A percentile compares a stretch with the other conserved stretches of the same genome.
These are phyloP conservation scores for Melipona quadrifasciata DNA, from an alignment of 1,140 invertebrate genomes.

Conservation along the genomic window DNA sequence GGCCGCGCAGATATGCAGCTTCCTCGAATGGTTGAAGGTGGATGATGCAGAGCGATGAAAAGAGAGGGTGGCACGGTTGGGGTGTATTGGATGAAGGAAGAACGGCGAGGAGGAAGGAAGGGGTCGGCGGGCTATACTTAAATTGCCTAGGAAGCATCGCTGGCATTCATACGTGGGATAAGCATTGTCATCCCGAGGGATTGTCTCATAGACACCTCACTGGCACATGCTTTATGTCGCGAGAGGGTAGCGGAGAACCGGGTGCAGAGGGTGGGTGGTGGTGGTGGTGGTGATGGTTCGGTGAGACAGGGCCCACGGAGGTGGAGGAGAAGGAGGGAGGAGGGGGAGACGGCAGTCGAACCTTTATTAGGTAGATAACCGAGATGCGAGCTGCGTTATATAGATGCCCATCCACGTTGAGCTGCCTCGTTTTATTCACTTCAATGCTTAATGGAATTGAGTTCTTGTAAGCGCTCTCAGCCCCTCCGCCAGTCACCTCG, in stretches of 20 bases:
- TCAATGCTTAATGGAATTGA: conserved; percentile 79
- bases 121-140: conserved; percentile 58
- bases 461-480: conserved; percentile 74
- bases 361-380: conserved; percentile 79
- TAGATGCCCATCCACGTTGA: conserved; percentile 73
- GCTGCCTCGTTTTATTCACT: conserved; percentile 77
- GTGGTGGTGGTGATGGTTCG: conserved; percentile 9
- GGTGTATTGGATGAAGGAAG: not conserved
- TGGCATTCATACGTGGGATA: conserved; percentile 73
- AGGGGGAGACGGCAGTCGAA: conserved; percentile 62
- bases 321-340: not conserved
- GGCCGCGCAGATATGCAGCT: conserved; percentile 28
- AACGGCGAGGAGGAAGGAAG: not conserved
- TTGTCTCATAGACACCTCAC: conserved; percentile 76
- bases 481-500: conserved; percentile 39
- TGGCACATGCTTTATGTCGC: conserved; percentile 71
- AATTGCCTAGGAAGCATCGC: conserved; percentile 73
- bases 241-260: conserved; percentile 25
- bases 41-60: conserved; percentile 36
- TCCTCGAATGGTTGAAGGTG: conserved; percentile 26
- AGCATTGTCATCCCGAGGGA: conserved; percentile 76
- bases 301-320: conserved; percentile 11
- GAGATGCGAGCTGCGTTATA: conserved; percentile 75
- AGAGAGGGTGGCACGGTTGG: conserved; percentile 19
- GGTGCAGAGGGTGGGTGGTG: not conserved